Base-by-base conservation (phyloP, 2,888 invertebrate genomes). In the Drosophila merina region DNA sequence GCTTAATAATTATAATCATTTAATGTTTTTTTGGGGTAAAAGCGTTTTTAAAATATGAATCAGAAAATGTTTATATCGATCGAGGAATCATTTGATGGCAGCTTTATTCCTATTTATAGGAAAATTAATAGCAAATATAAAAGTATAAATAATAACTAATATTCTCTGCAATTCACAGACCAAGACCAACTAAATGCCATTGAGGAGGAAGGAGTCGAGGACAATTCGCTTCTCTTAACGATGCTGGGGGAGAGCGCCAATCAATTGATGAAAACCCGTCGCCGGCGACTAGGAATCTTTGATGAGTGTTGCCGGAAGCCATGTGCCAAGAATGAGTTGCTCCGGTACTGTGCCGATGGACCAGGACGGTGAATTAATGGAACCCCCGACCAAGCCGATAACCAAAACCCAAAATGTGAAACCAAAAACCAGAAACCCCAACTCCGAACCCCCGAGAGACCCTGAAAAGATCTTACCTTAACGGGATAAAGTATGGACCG, bases 231-330 rank as follows among this genome's bases (percentile, higher is more conserved):
- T 20, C 51, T 90, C 14, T 71, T 67, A 0, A 57, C 60, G 2
- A 52, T 79, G 31, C 36, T 86, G 4, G 72, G 71, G 4, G 79
- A 75, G 8, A 71, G 76, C 5, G 71, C 73, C 2, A 59, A 71
- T 10, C 58, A 72, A 1, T 33, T 88, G 68, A 48, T 88, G 14
- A 72, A 87, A 25, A 82, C 78, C 3, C 84, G 90, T 3, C 75
- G 81, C 4, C 82, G 86, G 9, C 83, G 90, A 1, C 59, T 75
- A 12, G 85, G 84, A 4, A 62, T 86, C 49, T 63, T 72, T 49
- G 87, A 90, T 28, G 86, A 90, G 31, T 90, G 90, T 40, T 90
- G 90, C 62, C 26, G 26, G 3, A 88, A 86, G 30, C 25, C 77
- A 1, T 90, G 90, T 55, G 52, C 75, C 30, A 52, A 47, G 4